Base-by-base conservation (phyloP, 2,888 invertebrate species). In the Ommatoiulus sabulosus region DNA sequence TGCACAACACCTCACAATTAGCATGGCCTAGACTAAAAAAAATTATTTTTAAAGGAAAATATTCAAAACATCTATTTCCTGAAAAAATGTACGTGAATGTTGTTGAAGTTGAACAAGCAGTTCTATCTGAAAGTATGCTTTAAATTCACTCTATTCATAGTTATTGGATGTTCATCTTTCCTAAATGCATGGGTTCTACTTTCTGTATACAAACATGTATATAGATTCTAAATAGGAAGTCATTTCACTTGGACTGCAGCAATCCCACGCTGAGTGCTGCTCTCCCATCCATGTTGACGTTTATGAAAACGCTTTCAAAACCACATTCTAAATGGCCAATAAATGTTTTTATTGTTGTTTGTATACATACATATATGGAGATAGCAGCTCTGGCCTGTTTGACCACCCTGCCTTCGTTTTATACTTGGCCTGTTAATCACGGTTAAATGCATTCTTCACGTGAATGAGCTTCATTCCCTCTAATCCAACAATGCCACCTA, bases 331-430 rank as follows among this genome's bases (percentile, higher is more conserved):
- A 63, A 63, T 20, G 4, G 20, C 63, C 63, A 63, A 63, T 63
- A 63, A 63, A 63, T 63, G 63, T 63, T 63, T 63, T 63, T 63
- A 63, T 63, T 63, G 63, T 20, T 8, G n/a, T 20, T 63, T 63
- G 20, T 63, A 63, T 63, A 15, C 63, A 63, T 63, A 15, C 63
- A 63, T n/a, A 63, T 63, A 20, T 20, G 63, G 63, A 63, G 12
- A 63, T 63, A 63, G 20, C 20, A 1, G 3, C 8, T n/a, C 6
- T 63, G 63, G 63, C 63, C 63, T 20, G 6, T 63, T n/a, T 63
- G 63, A 63, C 63, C 63, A 63, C 63, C 63, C 63, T 63, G 63
- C 63, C 63, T 63, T n/a, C 5, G n/a, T 20, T 63, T 63, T n/a
- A 35, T 35, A 63, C 63, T 63, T 63, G 20, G 63, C 63, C 20